Percentiles rank a stretch among this genome's conserved stretches.
These are phyloP conservation scores for Asobara japonica DNA, from an alignment of 1,140 invertebrate genomes.

Conservation along the genomic window DNA sequence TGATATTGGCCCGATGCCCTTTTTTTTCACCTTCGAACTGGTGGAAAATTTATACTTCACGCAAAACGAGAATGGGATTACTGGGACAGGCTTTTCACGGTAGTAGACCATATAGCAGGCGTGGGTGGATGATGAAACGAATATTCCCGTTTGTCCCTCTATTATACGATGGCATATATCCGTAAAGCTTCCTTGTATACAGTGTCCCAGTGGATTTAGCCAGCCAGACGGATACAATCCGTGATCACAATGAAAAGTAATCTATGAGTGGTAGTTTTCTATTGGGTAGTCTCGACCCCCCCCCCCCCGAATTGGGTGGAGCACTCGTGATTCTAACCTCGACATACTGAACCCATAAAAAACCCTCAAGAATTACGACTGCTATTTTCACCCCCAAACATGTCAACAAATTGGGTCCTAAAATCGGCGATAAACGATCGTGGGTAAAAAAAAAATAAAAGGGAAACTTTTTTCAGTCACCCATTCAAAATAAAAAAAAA, in stretches of 20 bases:
- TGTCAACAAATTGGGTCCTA: no score
- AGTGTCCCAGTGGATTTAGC: constrained; percentile 27
- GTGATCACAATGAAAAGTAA: constrained; percentile 45
- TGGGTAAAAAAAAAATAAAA: no score
- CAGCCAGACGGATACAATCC: constrained; percentile 16
- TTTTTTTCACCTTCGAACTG: constrained; percentile 22
- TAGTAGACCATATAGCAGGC: constrained; percentile 18
- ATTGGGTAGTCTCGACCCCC: not conserved
- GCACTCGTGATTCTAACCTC: not conserved
- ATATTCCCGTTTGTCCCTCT: constrained; percentile 8
- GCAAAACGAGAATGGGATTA: constrained; percentile 30
- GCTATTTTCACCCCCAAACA: no score
- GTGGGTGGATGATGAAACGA: constrained; percentile 32
- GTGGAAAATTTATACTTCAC: constrained; percentile 47
- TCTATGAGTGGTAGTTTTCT: constrained; percentile 43
- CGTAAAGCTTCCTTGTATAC: constrained; percentile 27
- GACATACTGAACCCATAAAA: not conserved
- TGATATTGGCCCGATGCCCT: not conserved
- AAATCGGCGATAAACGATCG: no score
- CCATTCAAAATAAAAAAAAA: no score
- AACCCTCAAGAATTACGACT: not conserved
- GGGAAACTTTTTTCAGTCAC: no score
- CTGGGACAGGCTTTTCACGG: not conserved
- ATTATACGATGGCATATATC: not conserved
- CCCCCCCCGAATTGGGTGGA: not conserved